Evolutionary conservation across 2,888 invertebrate species (phyloP), one percentile per base, ranked within the genome.

Genomic region (Tipula confusa): DNA sequence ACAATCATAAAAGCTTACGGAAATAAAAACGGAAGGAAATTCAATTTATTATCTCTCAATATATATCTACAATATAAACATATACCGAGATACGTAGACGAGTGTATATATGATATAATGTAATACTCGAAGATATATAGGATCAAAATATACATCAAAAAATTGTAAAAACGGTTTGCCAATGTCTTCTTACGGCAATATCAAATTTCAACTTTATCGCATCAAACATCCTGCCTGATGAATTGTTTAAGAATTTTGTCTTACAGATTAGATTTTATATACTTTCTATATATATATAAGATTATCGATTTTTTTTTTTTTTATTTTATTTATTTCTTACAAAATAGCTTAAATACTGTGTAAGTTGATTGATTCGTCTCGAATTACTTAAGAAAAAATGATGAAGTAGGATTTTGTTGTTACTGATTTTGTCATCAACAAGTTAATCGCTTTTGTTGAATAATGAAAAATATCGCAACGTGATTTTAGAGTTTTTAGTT

Each of bases 121-220:
- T 64, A 64, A 64, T 64, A 24, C 24, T 64, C 24, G 5, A 9
- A 33, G 33, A 43, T 15, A 64, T 1, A 9, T n/a, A 9, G 64
- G 64, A 64, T 64, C 64, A 64, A 24, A n/a, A n/a, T n/a, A 64
- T n/a, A 64, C 9, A 3, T 4, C 7, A 64, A 64, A 64, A 64
- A 18, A 64, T 24, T n/a, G n/a, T n/a, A n/a, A n/a, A 24, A 18
- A 43, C 24, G 24, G 24, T 64, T 64, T 64, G 1, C 7, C 9
- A 64, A 9, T 64, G 1, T 64, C 11, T 64, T 64, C 64, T 64
- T n/a, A n/a, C 64, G 24, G 9, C 24, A 11, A n/a, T 64, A 64
- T 64, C 64, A 64, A 24, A 64, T 64, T 64, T 64, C 64, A 24
- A 64, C 24, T 64, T 64, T 64, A 64, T 64, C 64, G 64, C 64